Evolutionary conservation across 2,888 invertebrate genomes (phyloP), one percentile per base, ranked within the genome.

Genomic region (Erpobdella octoculata): DNA sequence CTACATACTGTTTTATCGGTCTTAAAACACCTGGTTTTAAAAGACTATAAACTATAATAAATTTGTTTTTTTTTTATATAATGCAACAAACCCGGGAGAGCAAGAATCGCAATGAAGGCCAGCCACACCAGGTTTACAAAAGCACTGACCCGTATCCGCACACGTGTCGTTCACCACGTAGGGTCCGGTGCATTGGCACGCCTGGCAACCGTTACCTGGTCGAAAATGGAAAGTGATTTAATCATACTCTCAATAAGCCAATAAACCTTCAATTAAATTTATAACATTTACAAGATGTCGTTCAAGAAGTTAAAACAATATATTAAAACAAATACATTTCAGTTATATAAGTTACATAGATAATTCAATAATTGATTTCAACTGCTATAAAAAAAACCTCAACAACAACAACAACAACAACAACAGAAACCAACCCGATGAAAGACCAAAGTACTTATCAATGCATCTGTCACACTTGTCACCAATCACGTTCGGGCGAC

Each of bases 111-210:
- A 78, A 33, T 70, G 53, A 21, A 71, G 46, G 2, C 77, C 77
- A 0, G 74, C 76, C 6, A 78, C 75, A 2, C 78, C 78, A 31
- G 76, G 76, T 59, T 78, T 76, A 72, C 78, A 78, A 18, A 58
- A 69, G 71, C 78, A 78, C 75, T 77, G 76, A 0, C 78, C 78
- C 67, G 25, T 37, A 68, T 78, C 78, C 18, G 21, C 28, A 69
- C 78, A 78, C 6, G 74, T 53, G 67, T 76, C 76, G 72, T 77
- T 77, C 35, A 75, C 33, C 28, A 78, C 48, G 71, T 77, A 78
- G 8, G 70, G 59, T 48, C 70, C 21, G 61, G 74, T 71, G 70
- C 78, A 78, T 9, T 38, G 36, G 65, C 78, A 78, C 3, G 67
- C 70, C 6, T 33, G 33, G 71, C 78, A 78, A 28, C 78, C 78